These are phyloP conservation scores for Equus quagga DNA, from an alignment of 2,113 vertebrate species.

Conservation along the genomic window DNA sequence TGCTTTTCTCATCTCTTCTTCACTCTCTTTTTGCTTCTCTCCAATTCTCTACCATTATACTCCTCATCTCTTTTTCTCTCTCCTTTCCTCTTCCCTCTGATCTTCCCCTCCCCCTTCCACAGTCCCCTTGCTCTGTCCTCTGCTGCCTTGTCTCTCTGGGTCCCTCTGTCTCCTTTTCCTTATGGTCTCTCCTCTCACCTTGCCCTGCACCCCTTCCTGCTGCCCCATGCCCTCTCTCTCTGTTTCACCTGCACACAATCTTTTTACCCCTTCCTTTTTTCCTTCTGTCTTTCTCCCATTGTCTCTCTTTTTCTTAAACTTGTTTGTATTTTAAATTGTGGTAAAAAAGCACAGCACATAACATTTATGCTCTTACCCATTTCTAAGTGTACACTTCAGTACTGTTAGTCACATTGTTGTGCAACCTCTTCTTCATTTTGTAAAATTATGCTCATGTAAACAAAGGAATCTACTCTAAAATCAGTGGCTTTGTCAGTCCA, in stretches of 20 bases:
- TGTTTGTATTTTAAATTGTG: background rate
- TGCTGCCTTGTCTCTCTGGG: background rate
- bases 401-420: background rate
- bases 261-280: no score
- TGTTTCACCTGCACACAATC: background rate
- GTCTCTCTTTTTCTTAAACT: background rate
- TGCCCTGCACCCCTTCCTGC: fast-evolving
- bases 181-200: background rate
- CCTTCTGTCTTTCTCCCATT: background rate
- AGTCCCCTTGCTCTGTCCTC: background rate
- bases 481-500: background rate
- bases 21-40: background rate
- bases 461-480: background rate
- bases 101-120: background rate
- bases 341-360: background rate
- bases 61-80: background rate
- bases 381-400: background rate
- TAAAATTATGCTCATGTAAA: background rate
- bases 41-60: background rate
- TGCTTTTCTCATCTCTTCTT: background rate
- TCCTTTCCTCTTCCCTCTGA: background rate
- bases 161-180: background rate
- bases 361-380: background rate
- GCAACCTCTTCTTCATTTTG: background rate
- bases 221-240: background rate